Conservation (phyloP, 2,888 invertebrate species). For the Caenorhabditis sp. region DNA sequence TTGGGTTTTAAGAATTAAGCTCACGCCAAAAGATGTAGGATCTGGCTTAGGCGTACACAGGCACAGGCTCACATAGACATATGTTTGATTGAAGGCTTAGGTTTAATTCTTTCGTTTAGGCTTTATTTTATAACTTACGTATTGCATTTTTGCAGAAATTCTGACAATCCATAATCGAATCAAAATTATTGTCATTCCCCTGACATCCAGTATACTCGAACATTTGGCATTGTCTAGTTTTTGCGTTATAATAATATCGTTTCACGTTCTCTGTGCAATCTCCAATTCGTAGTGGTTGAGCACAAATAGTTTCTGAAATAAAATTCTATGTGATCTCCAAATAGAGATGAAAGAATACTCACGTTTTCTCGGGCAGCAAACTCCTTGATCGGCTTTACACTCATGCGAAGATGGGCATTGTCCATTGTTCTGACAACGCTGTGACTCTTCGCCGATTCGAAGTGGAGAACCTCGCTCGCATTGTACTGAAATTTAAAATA, state of each 20-base stretch:
- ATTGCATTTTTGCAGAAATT: constrained; percentile 61
- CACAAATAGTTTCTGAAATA: constrained; percentile 61
- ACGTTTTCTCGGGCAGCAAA: constrained; percentile 66
- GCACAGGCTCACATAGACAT: too few relatives aligned
- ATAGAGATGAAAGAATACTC: neutral
- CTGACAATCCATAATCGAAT: constrained; percentile 56
- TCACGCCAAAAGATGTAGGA: too few relatives aligned
- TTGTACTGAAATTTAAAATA: constrained; percentile 48
- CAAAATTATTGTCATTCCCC: constrained; percentile 66
- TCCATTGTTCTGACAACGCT: constrained; percentile 54
- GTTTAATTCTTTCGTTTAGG: too few relatives aligned
- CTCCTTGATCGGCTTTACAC: constrained; percentile 60
- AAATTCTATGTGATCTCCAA: neutral
- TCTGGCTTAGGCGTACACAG: too few relatives aligned
- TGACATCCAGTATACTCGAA: constrained; percentile 63
- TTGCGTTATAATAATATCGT: constrained; percentile 59
- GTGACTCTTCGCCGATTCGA: constrained; percentile 56
- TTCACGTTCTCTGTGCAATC: constrained; percentile 60
- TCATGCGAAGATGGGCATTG: constrained; percentile 62
- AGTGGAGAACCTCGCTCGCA: constrained; percentile 59
- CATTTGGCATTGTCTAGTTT: constrained; percentile 60
- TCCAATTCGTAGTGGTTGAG: constrained; percentile 60
- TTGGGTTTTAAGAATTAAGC: too few relatives aligned
- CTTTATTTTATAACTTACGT: constrained; percentile 35
- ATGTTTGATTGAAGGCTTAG: too few relatives aligned